Conservation (phyloP, 1,140 invertebrate genomes). For the Zaprionus africanus region DNA sequence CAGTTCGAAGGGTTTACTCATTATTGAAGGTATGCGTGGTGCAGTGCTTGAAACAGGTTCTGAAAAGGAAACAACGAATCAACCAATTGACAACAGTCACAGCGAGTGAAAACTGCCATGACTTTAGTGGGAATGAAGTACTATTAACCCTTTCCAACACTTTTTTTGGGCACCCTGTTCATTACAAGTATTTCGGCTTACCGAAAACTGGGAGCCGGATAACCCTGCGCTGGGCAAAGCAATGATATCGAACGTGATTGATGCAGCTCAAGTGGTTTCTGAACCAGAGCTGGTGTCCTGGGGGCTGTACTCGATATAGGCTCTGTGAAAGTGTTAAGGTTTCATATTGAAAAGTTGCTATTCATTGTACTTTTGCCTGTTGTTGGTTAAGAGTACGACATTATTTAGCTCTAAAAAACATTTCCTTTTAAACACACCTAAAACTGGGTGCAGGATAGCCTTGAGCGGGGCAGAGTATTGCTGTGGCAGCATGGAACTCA, state of each 20-base stretch:
- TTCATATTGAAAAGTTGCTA: neutral
- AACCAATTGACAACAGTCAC: conserved; percentile 66
- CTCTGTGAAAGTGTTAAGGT: conserved; percentile 83
- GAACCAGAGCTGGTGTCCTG: conserved; percentile 65
- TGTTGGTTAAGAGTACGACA: conserved; percentile 37
- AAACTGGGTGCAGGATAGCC: conserved; percentile 88
- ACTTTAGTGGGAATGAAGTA: neutral
- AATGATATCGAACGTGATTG: conserved; percentile 85
- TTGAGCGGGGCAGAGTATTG: conserved; percentile 90
- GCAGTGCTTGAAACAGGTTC: conserved; percentile 84
- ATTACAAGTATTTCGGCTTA: conserved; percentile 43
- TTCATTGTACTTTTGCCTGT: conserved; percentile 23
- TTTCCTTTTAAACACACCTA: conserved; percentile 85
- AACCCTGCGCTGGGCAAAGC: conserved; percentile 88
- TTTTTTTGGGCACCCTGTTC: conserved; percentile 11
- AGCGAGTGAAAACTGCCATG: conserved; percentile 52
- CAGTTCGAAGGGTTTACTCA: conserved; percentile 85
- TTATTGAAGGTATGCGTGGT: conserved; percentile 75
- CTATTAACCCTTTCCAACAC: neutral
- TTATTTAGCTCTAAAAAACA: neutral
- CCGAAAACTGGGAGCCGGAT: conserved; percentile 86
- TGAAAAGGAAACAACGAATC: conserved; percentile 47
- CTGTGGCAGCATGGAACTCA: conserved; percentile 51
- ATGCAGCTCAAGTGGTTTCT: conserved; percentile 66
- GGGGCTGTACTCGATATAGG: conserved; percentile 87